Percentiles rank a stretch among this genome's conserved stretches.
Evolutionary conservation across 2,797 vertebrate species (phyloP).

Genomic region (Myotis vivesi): DNA sequence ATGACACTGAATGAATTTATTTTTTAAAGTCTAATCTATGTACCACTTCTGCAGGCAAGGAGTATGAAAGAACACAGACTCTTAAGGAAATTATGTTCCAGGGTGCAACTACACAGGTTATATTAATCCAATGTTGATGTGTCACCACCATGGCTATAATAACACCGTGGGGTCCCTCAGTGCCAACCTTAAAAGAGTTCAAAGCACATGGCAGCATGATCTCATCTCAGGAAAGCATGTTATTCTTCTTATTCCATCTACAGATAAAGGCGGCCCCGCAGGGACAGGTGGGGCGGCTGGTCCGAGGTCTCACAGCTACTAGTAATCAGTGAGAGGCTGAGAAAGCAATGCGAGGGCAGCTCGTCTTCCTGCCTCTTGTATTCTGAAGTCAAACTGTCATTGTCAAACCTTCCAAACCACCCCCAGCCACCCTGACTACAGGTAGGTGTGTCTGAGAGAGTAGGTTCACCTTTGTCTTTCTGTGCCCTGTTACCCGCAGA

Average conservation of each 20-base stretch:
- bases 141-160: not conserved
- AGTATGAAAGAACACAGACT: not conserved
- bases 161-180: not conserved
- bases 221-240: not conserved
- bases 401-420: not conserved
- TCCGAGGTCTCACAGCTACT: not conserved
- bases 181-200: not conserved
- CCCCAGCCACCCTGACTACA: not conserved
- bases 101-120: rapidly evolving
- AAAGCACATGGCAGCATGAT: not conserved
- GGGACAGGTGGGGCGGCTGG: not conserved
- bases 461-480: not conserved
- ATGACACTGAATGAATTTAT: not conserved
- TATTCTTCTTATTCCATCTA: not conserved
- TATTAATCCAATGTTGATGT: not conserved
- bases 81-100: not conserved
- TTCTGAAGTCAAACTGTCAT: not conserved
- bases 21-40: not conserved
- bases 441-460: not conserved
- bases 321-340: not conserved
- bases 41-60: not conserved
- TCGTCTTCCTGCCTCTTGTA: not conserved
- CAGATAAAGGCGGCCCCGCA: not conserved
- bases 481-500: not conserved
- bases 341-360: not conserved